phyloP scores from a whole-genome alignment of 2,888 invertebrate species.

The Melanophora roralis region DNA sequence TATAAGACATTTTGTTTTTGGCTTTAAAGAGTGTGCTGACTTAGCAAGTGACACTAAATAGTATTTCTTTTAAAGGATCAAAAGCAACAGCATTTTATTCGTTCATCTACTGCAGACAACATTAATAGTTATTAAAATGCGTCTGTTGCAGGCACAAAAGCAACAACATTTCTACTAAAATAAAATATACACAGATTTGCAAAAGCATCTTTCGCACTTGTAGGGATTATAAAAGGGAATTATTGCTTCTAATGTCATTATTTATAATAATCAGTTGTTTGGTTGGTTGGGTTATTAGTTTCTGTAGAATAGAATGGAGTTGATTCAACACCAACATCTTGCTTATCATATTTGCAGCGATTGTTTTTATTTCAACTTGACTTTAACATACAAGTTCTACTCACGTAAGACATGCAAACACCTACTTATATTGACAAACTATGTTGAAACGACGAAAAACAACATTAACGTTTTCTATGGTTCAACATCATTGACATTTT shows the following conservation, averaged over 20 bases:
- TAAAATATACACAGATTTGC: too few relatives aligned
- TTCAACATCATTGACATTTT: conserved; percentile 54
- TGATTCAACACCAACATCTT: conserved; percentile 1
- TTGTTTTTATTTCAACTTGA: background rate
- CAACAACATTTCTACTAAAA: too few relatives aligned
- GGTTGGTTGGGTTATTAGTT: conserved; percentile 18
- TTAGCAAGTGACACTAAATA: conserved; percentile 23
- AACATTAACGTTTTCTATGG: conserved; percentile 1
- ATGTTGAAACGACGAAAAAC: background rate
- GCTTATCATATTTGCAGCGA: background rate
- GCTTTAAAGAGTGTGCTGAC: conserved; percentile 32
- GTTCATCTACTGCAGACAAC: conserved; percentile 39
- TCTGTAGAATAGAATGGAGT: too few relatives aligned
- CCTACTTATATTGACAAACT: background rate
- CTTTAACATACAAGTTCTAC: conserved; percentile 7
- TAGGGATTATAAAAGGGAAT: conserved; percentile 2
- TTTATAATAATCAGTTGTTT: conserved; percentile 24
- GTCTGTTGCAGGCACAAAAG: conserved; percentile 33
- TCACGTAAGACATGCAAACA: conserved; percentile 2
- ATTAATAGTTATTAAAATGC: conserved; percentile 54
- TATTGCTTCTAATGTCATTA: conserved; percentile 28
- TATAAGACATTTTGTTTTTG: background rate
- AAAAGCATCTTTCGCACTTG: background rate
- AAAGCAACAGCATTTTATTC: conserved; percentile 24
- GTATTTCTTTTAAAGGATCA: background rate